Evolutionary conservation across 2,113 vertebrate species (phyloP).

Genomic region (Lampris incognitus): DNA sequence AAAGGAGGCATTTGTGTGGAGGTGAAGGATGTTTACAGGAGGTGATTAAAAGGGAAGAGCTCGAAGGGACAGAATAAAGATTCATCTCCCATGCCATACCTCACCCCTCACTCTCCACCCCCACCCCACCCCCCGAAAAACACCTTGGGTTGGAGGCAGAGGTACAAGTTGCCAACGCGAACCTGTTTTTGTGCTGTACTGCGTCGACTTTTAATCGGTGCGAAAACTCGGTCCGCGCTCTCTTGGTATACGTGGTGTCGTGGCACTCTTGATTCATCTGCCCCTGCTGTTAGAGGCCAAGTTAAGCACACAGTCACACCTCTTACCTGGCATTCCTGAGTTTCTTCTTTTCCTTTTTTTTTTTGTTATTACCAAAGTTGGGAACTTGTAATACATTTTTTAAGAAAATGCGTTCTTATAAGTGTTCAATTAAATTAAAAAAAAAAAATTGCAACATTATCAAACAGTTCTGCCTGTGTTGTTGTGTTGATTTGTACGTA

Average conservation of each 20-base stretch:
- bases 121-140: neutral
- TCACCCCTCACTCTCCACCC: conserved; percentile 5
- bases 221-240: conserved; percentile 23
- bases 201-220: conserved; percentile 21
- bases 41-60: conserved; percentile 62
- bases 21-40: conserved; percentile 64
- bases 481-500: neutral
- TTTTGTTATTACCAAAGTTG: conserved; percentile 62
- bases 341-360: conserved; percentile 69
- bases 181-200: conserved; percentile 8
- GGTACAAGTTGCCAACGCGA: neutral
- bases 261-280: conserved; percentile 13
- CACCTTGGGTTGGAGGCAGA: neutral
- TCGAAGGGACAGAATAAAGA: conserved; percentile 52
- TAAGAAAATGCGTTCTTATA: conserved; percentile 65
- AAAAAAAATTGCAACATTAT: conserved; percentile 40
- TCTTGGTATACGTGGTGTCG: conserved; percentile 1
- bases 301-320: conserved; percentile 56
- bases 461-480: neutral
- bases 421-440: conserved; percentile 40
- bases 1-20: conserved; percentile 36
- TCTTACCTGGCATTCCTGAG: conserved; percentile 73
- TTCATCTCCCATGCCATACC: conserved; percentile 75
- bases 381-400: conserved; percentile 70
- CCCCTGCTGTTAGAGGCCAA: conserved; percentile 26